A percentile compares a stretch with the other conserved stretches of the same genome.
Evolutionary conservation across 2,888 invertebrate genomes (phyloP).

Genomic region (Cyclophora punctaria): DNA sequence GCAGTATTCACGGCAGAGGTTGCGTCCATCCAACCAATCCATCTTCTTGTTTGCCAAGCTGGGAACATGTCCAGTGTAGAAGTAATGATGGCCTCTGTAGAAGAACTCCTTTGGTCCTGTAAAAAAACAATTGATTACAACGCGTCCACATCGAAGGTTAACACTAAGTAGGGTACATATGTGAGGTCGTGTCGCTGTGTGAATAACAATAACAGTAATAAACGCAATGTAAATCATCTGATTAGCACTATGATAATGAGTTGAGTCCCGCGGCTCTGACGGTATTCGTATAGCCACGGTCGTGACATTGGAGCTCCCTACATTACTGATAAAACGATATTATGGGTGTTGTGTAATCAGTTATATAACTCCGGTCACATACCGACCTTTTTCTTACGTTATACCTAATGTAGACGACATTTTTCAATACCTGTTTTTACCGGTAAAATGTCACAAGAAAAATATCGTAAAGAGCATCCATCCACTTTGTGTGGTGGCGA

Average conservation of each 20-base stretch:
- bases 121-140: conserved; percentile 26
- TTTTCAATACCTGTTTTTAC: conserved; percentile 22
- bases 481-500: too few species aligned
- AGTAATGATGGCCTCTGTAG: conserved; percentile 90
- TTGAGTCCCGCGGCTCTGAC: conserved; percentile 27
- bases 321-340: conserved; percentile 36
- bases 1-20: conserved; percentile 93
- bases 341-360: conserved; percentile 34
- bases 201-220: conserved; percentile 20
- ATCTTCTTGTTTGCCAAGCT: conserved; percentile 85
- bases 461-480: too few species aligned
- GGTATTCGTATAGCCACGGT: conserved; percentile 45
- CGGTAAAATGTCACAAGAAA: background rate
- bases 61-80: conserved; percentile 88
- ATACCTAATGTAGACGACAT: conserved; percentile 19
- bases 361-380: conserved; percentile 41
- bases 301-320: conserved; percentile 57
- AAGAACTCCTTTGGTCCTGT: conserved; percentile 93
- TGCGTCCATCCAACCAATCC: conserved; percentile 93
- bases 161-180: conserved; percentile 15
- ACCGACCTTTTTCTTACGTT: conserved; percentile 34
- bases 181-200: conserved; percentile 25
- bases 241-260: conserved; percentile 26
- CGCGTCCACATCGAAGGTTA: conserved; percentile 8
- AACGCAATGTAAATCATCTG: conserved; percentile 11